These are phyloP conservation scores for Amazona finschi DNA, from an alignment of 2,797 vertebrate genomes.

Conservation along the genomic window DNA sequence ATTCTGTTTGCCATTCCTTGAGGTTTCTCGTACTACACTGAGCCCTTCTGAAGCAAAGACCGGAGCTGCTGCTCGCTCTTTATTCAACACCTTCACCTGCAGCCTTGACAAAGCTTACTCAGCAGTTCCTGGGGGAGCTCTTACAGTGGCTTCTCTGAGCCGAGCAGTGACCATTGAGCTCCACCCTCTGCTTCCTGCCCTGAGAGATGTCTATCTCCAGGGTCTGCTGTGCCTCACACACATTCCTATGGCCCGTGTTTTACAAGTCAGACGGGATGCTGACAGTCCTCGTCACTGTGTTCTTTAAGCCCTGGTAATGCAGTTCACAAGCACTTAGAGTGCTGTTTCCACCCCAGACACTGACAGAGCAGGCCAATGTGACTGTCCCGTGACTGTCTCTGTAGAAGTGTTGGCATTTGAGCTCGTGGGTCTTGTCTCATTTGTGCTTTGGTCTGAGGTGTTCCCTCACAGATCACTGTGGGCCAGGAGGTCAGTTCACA, in stretches of 20 bases:
- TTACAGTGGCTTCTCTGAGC: neutral
- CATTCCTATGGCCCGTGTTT: neutral
- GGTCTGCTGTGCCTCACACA: neutral
- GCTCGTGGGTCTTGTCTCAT: neutral
- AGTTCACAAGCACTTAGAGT: neutral
- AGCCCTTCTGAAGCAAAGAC: neutral
- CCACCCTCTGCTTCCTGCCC: neutral
- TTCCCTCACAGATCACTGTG: neutral
- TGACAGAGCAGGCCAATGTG: neutral
- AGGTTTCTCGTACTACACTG: neutral
- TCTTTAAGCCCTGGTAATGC: neutral
- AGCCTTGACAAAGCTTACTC: neutral
- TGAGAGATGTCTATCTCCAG: neutral
- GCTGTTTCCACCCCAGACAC: neutral
- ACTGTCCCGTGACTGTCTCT: neutral
- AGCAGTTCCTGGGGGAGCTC: neutral
- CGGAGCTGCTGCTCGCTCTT: neutral
- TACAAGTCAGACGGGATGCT: neutral
- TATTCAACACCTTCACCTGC: neutral
- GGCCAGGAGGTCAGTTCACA: neutral
- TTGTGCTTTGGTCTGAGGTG: neutral
- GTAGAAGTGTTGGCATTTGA: neutral
- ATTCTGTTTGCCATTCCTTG: neutral
- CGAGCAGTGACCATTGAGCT: neutral
- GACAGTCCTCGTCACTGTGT: rapidly evolving